These are phyloP conservation scores for Montifringilla adamsi DNA, from an alignment of 2,113 vertebrate genomes.

Conservation along the genomic window DNA sequence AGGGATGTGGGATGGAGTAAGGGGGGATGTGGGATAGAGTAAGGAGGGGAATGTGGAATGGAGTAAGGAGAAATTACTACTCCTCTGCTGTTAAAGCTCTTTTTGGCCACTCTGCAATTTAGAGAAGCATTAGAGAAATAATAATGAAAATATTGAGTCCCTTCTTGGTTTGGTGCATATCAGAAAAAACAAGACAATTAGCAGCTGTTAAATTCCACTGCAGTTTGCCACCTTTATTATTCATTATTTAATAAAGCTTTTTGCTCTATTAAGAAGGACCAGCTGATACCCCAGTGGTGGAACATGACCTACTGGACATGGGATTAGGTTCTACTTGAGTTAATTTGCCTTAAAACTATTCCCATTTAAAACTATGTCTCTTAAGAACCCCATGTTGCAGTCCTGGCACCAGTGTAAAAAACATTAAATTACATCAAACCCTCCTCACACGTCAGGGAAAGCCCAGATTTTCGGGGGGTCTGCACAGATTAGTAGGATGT, in stretches of 20 bases:
- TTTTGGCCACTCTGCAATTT: background rate
- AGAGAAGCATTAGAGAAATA: background rate
- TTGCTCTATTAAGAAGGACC: background rate
- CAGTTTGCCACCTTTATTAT: background rate
- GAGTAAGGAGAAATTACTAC: background rate
- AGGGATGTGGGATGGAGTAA: background rate
- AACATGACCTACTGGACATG: background rate
- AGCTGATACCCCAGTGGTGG: background rate
- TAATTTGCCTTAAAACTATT: background rate
- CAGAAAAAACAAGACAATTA: background rate
- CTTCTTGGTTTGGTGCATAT: background rate
- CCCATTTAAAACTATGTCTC: background rate
- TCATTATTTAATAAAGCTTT: background rate
- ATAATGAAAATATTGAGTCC: background rate
- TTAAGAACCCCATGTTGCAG: background rate
- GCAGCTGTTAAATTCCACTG: background rate
- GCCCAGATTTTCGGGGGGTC: background rate
- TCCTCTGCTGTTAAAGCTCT: background rate
- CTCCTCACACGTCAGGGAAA: background rate
- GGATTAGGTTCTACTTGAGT: background rate
- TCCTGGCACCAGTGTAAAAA: background rate
- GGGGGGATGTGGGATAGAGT: background rate
- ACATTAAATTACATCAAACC: background rate
- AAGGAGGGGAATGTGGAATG: background rate
- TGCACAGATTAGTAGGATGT: background rate